Conservation (phyloP, 1,140 invertebrate genomes). For the Orchestia grillus region DNA sequence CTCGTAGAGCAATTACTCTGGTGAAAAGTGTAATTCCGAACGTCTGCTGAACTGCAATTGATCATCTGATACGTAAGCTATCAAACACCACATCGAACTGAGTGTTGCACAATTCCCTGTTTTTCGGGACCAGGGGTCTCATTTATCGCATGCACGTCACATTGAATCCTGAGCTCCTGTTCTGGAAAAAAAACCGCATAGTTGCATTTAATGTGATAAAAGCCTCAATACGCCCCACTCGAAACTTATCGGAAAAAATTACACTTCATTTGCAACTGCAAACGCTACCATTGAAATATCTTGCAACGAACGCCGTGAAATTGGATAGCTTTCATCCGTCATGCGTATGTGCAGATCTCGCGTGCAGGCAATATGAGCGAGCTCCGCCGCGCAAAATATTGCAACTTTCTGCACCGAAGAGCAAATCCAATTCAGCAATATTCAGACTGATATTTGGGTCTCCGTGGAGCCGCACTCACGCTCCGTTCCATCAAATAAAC, state of each 20-base stretch:
- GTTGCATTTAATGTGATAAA: background rate
- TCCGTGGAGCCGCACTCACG: background rate
- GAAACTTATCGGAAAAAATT: constrained; percentile 2
- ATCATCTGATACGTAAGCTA: background rate
- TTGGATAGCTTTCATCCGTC: constrained; percentile 47
- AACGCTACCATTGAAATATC: constrained; percentile 46
- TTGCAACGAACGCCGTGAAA: constrained; percentile 28
- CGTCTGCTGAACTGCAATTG: no score
- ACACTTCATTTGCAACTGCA: background rate
- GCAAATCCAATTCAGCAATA: constrained; percentile 39
- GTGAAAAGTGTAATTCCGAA: no score
- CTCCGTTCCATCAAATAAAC: constrained; percentile 15
- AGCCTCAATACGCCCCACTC: background rate
- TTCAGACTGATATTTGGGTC: constrained; percentile 28
- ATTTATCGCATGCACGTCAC: background rate
- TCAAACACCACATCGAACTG: background rate
- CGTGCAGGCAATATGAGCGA: constrained; percentile 38
- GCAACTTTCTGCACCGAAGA: constrained; percentile 23
- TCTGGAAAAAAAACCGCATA: background rate
- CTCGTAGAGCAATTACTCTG: no score
- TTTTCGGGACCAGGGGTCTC: background rate
- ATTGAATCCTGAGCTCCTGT: background rate
- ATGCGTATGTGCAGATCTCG: constrained; percentile 6
- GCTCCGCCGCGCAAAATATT: constrained; percentile 22
- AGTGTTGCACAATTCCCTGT: no score